phyloP scores from a whole-genome alignment of 2,888 invertebrate species.

The Cerastis leucographa region DNA sequence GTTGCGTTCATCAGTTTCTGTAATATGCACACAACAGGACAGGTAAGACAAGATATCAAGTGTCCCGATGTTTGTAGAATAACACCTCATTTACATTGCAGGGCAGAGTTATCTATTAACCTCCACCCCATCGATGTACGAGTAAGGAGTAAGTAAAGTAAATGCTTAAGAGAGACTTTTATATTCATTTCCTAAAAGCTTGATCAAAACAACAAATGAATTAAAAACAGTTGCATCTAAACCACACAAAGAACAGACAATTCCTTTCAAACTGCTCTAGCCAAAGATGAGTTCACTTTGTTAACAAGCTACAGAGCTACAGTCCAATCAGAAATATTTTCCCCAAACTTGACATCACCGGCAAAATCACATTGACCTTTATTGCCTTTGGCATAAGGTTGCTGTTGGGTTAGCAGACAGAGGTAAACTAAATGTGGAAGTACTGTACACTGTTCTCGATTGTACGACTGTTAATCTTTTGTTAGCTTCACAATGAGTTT shows the following conservation, averaged over 20 bases:
- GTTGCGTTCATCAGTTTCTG: too few species aligned
- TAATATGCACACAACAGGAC: too few species aligned
- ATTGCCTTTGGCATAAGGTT: neutral
- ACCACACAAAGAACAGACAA: neutral
- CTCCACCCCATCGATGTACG: neutral
- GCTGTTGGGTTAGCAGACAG: neutral
- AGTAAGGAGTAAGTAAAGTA: too few species aligned
- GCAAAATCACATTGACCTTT: neutral
- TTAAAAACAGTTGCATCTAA: neutral
- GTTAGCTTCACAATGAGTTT: conserved; percentile 54
- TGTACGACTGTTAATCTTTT: conserved; percentile 41
- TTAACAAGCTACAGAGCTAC: conserved; percentile 27
- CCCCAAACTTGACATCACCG: neutral
- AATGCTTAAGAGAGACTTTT: neutral
- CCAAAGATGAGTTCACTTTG: conserved; percentile 1
- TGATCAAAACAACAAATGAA: neutral
- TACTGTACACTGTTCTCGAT: conserved; percentile 22
- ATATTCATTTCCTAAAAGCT: neutral
- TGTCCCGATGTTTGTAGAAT: neutral
- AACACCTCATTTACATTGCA: neutral
- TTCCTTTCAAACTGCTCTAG: neutral
- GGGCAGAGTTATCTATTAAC: neutral
- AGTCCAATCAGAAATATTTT: neutral
- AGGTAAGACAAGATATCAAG: too few species aligned
- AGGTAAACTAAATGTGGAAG: neutral